Percentiles rank a stretch among this genome's conserved stretches.
phyloP scores from a whole-genome alignment of 2,113 vertebrate genomes.

The Meles meles region DNA sequence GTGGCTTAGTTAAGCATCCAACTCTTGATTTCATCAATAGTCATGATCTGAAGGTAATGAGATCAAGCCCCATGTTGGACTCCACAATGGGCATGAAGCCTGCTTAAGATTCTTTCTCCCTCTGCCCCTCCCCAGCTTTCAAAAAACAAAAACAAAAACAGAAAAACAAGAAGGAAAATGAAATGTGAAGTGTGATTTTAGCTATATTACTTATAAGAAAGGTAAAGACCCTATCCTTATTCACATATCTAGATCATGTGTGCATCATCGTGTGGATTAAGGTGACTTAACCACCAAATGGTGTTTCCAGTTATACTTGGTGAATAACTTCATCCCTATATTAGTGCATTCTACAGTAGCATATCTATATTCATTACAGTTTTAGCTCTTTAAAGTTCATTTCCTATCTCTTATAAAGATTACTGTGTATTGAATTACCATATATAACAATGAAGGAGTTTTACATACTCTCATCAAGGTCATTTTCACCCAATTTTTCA shows the following conservation, averaged over 20 bases:
- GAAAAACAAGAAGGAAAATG: not conserved
- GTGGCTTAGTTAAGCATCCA: not conserved
- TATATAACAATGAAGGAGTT: not conserved
- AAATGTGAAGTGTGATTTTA: not conserved
- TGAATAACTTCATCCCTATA: not conserved
- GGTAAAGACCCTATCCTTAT: not conserved
- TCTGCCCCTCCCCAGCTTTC: not conserved
- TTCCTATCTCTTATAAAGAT: not conserved
- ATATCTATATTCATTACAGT: not conserved
- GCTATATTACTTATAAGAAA: not conserved
- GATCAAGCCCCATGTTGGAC: not conserved
- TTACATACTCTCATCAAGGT: not conserved
- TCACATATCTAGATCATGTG: not conserved
- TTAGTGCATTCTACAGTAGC: not conserved
- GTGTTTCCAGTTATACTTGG: not conserved
- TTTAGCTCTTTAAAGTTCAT: too few relatives aligned
- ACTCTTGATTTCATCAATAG: not conserved
- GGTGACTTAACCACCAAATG: not conserved
- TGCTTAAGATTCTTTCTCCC: not conserved
- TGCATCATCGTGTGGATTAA: not conserved
- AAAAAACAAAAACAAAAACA: not conserved
- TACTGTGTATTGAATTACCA: not conserved
- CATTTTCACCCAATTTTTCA: not conserved
- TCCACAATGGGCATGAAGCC: not conserved
- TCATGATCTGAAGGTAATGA: not conserved